Percentiles rank a stretch among this genome's conserved stretches.
These are phyloP conservation scores for Biston betularia DNA, from an alignment of 2,888 invertebrate species.

Conservation along the genomic window DNA sequence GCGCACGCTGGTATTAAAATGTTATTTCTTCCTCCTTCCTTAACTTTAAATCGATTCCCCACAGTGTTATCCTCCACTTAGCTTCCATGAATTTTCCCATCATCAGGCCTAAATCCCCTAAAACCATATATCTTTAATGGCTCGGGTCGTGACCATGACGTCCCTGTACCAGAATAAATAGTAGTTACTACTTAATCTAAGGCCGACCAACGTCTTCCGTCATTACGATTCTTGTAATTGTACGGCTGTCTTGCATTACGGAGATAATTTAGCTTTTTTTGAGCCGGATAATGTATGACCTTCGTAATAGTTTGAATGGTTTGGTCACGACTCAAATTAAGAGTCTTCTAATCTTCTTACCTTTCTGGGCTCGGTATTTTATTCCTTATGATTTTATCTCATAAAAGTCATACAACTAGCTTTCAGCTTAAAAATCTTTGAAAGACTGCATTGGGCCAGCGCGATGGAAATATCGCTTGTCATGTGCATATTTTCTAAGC, in stretches of 20 bases:
- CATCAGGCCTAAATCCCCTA: not conserved
- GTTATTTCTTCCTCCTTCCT: no score
- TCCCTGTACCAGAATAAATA: conserved; percentile 15
- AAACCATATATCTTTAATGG: conserved; percentile 9
- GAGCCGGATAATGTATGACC: conserved; percentile 29
- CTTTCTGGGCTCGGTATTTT: not conserved
- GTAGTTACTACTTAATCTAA: conserved; percentile 2
- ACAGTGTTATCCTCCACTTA: no score
- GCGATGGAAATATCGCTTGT: no score
- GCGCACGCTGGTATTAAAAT: no score
- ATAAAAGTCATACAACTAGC: no score
- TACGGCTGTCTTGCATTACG: conserved; percentile 29
- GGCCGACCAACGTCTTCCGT: conserved; percentile 23
- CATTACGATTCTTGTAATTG: conserved; percentile 35
- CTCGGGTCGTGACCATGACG: conserved; percentile 23
- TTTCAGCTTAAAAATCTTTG: no score
- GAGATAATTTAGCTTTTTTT: conserved; percentile 27
- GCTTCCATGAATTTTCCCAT: no score
- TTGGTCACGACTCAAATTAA: conserved; percentile 19
- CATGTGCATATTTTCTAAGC: no score
- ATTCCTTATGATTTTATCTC: not conserved
- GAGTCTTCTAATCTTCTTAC: not conserved
- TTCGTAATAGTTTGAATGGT: conserved; percentile 20
- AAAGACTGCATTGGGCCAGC: no score
- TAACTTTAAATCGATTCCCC: no score